These are phyloP conservation scores for Xylocopa sonorina DNA, from an alignment of 1,140 invertebrate genomes.

Conservation along the genomic window DNA sequence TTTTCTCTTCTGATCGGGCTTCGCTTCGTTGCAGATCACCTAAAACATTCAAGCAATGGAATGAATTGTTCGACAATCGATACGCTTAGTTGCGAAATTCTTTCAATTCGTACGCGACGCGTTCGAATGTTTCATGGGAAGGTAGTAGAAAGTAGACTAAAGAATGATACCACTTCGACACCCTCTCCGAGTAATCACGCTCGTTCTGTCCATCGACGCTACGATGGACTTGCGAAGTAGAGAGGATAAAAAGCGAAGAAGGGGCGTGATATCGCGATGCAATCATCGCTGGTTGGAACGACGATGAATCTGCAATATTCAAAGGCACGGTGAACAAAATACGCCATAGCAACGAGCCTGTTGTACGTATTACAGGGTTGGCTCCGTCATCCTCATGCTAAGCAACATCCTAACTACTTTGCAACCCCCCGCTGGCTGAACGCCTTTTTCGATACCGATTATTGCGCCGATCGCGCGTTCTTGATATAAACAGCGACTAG, in stretches of 20 bases:
- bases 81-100: not conserved
- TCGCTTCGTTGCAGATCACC: not conserved
- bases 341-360: slow-evolving; percentile 23
- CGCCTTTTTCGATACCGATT: slow-evolving; percentile 65
- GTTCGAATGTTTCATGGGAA: not conserved
- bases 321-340: slow-evolving; percentile 44
- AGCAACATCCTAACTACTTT: slow-evolving; percentile 45
- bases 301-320: slow-evolving; percentile 68
- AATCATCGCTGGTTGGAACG: slow-evolving; percentile 60
- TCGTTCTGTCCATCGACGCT: slow-evolving; percentile 7
- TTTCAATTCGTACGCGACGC: not conserved
- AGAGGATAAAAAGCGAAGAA: slow-evolving; percentile 33
- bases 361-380: slow-evolving; percentile 36
- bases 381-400: slow-evolving; percentile 51
- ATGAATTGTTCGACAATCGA: no score
- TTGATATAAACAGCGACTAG: slow-evolving; percentile 51
- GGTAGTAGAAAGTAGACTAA: not conserved
- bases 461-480: slow-evolving; percentile 57
- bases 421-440: slow-evolving; percentile 59
- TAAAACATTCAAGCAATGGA: no score
- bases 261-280: slow-evolving; percentile 62
- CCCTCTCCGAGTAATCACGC: not conserved
- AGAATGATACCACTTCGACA: not conserved
- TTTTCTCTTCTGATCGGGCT: not conserved
- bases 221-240: not conserved